Percentiles rank a stretch among this genome's conserved stretches.
phyloP scores from a whole-genome alignment of 2,888 invertebrate species.

The Onthophagus sagittarius region DNA sequence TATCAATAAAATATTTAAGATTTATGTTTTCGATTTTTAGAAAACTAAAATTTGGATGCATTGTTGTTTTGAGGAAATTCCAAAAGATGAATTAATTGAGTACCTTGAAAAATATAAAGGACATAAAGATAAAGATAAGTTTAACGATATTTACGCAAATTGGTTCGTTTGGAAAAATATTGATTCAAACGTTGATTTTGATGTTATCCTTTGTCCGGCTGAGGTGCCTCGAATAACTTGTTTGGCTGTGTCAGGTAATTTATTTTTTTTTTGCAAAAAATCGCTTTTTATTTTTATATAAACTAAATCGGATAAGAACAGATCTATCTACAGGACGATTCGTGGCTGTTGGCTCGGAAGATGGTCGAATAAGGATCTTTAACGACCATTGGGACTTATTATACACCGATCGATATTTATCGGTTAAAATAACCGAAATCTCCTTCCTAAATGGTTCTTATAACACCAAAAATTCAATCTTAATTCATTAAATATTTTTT shows the following conservation, averaged over 20 bases:
- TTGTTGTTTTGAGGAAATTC: slow-evolving; percentile 44
- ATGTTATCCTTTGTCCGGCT: slow-evolving; percentile 38
- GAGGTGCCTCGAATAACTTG: slow-evolving; percentile 42
- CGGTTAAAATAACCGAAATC: slow-evolving; percentile 40
- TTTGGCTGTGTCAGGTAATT: slow-evolving; percentile 40
- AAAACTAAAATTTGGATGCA: slow-evolving; percentile 43
- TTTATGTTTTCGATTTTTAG: slow-evolving; percentile 28
- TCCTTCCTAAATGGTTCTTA: slow-evolving; percentile 37
- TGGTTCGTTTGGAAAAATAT: slow-evolving; percentile 44
- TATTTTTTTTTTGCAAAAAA: background rate
- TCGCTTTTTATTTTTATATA: background rate
- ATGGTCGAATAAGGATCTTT: slow-evolving; percentile 42
- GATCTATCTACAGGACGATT: slow-evolving; percentile 33
- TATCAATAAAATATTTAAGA: background rate
- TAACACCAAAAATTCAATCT: background rate
- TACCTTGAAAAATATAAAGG: slow-evolving; percentile 38
- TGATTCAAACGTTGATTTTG: slow-evolving; percentile 36
- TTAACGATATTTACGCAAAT: slow-evolving; percentile 42
- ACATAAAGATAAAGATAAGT: slow-evolving; percentile 31
- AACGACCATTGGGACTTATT: slow-evolving; percentile 39
- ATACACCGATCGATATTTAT: slow-evolving; percentile 37
- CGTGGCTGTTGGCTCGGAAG: slow-evolving; percentile 44
- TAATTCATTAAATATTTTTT: background rate
- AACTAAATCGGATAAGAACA: slow-evolving; percentile 1
- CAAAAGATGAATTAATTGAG: slow-evolving; percentile 40